These are phyloP conservation scores for Brachionus calyciflorus DNA, from an alignment of 1,140 invertebrate genomes.

Conservation along the genomic window DNA sequence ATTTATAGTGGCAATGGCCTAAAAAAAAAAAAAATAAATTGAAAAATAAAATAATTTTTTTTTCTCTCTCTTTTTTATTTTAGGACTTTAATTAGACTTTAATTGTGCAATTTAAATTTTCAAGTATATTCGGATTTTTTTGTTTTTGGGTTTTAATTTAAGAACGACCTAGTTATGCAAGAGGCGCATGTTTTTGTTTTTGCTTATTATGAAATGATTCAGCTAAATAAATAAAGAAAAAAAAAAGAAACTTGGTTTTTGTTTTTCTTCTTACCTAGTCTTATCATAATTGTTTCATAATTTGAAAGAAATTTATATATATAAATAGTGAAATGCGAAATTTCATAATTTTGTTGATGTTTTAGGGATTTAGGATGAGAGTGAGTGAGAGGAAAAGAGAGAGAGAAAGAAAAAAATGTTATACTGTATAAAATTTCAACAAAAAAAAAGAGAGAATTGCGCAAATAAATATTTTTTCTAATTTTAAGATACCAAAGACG, in stretches of 20 bases:
- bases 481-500: neutral
- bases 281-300: neutral
- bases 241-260: too few relatives aligned
- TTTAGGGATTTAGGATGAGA: neutral
- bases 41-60: too few relatives aligned
- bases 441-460: neutral
- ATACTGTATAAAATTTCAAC: too few relatives aligned
- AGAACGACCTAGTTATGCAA: too few relatives aligned
- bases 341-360: slow-evolving; percentile 39
- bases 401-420: neutral
- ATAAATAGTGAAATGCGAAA: neutral
- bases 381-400: neutral
- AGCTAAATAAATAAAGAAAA: too few relatives aligned
- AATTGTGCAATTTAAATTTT: too few relatives aligned
- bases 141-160: too few relatives aligned
- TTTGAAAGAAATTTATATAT: neutral
- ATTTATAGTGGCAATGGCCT: neutral
- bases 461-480: neutral
- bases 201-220: too few relatives aligned
- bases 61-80: too few relatives aligned
- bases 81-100: too few relatives aligned
- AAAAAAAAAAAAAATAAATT: neutral
- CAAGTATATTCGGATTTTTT: too few relatives aligned
- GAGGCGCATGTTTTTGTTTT: too few relatives aligned
- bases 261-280: neutral